Percentiles rank a stretch among this genome's conserved stretches.
phyloP scores from a whole-genome alignment of 1,140 invertebrate species.

The Glossosoma conforme region DNA sequence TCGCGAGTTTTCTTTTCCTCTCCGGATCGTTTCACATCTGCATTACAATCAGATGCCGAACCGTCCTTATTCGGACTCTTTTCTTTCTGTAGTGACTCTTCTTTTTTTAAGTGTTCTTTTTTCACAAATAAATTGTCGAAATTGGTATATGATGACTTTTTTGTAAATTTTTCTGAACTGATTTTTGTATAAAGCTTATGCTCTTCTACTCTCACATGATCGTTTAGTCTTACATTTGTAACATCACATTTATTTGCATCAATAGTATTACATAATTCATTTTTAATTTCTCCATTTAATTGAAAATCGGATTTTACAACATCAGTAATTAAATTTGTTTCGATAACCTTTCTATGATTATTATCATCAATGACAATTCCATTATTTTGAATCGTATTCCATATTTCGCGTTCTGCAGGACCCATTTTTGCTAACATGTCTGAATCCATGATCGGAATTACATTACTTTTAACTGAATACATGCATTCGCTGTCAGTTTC shows the following conservation, averaged over 20 bases:
- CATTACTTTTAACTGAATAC: constrained; percentile 20
- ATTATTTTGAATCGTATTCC: too few species aligned
- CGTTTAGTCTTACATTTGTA: too few species aligned
- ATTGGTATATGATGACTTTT: neutral
- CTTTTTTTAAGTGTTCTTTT: constrained; percentile 11
- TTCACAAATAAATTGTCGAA: constrained; percentile 10
- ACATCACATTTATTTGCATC: too few species aligned
- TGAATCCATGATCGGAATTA: neutral
- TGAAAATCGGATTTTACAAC: too few species aligned
- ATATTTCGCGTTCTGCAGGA: constrained; percentile 43
- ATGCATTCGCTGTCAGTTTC: constrained; percentile 26
- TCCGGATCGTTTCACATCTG: constrained; percentile 46
- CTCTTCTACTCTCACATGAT: too few species aligned
- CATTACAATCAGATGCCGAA: constrained; percentile 45
- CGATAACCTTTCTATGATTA: too few species aligned
- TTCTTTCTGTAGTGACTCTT: constrained; percentile 5
- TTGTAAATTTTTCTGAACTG: too few species aligned
- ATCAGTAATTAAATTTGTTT: too few species aligned
- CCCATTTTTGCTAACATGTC: constrained; percentile 34
- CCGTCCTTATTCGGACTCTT: constrained; percentile 39
- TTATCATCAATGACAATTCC: too few species aligned
- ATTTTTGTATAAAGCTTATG: too few species aligned
- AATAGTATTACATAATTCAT: too few species aligned
- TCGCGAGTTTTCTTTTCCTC: constrained; percentile 1
- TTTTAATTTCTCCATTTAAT: too few species aligned